Evolutionary conservation across 2,888 invertebrate genomes (phyloP), one percentile per base, ranked within the genome.

Genomic region (Podotricha telesiphe): DNA sequence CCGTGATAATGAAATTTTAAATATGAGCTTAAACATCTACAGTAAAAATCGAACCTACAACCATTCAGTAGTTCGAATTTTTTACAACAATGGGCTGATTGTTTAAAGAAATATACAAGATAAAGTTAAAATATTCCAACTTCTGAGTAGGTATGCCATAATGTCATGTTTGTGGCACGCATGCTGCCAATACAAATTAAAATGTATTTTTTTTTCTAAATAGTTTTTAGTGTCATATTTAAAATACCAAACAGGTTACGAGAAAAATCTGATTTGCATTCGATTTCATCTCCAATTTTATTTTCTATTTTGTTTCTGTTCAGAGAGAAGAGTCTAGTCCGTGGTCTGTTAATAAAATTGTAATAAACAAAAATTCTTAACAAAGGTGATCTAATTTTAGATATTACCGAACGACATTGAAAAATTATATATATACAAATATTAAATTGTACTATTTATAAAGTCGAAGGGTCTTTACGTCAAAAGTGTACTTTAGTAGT

Each of bases 121-220:
- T 28, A 20, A 22, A 45, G 2, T n/a, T 11, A 55, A 17, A 20
- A 59, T 28, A 28, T 59, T 22, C 59, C 19, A 15, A 56, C 20
- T 58, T 58, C 20, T 22, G n/a, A 59, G n/a, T n/a, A 55, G 34
- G 55, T 55, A 37, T 17, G 5, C 17, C 1, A 37, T 59, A 45
- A 59, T 59, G 59, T 59, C 59, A 59, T 59, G 45, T 10, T 45
- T 17, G 28, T 28, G 45, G 59, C 45, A 28, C 20, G 42, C 45
- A 17, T n/a, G 59, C 20, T 20, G 19, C 45, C 42, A 51, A 11
- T 66, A 51, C 42, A 59, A 19, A 58, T 42, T 22, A 3, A 13
- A 53, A 34, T 53, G 15, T 1, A 8, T 2, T 20, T 48, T 48
- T 48, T 48, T n/a, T n/a, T n/a, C n/a, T 48, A 7, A 20, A 20